phyloP scores from a whole-genome alignment of 2,113 vertebrate species.

The Pachycephala philippinensis region DNA sequence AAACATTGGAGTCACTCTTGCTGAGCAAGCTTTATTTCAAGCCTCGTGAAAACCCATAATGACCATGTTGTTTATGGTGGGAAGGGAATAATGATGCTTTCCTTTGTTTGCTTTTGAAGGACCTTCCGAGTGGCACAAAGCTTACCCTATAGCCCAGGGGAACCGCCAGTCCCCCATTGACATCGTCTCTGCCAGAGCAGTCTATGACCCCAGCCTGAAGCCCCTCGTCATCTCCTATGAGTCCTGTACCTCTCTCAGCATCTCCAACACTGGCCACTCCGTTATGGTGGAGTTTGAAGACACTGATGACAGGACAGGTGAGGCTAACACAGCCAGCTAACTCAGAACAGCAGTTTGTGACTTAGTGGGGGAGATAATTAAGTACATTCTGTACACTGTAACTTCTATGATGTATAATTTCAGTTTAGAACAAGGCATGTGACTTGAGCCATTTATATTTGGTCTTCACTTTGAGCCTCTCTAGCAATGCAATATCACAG shows the following conservation, averaged over 20 bases:
- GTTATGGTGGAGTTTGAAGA: conserved; percentile 93
- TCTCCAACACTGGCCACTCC: conserved; percentile 92
- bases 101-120: conserved; percentile 67
- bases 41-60: not conserved
- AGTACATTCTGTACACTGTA: not conserved
- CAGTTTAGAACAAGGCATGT: not conserved
- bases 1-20: not conserved
- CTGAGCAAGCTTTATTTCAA: not conserved
- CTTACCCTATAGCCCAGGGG: conserved; percentile 86
- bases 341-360: not conserved
- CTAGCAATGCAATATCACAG: not conserved
- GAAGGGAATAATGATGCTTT: not conserved
- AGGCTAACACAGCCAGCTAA: not conserved
- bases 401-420: not conserved
- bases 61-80: not conserved
- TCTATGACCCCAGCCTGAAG: conserved; percentile 79
- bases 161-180: conserved; percentile 91
- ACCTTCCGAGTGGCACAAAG: conserved; percentile 86
- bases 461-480: not conserved
- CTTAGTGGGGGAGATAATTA: not conserved
- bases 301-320: conserved; percentile 86
- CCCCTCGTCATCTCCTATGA: conserved; percentile 83
- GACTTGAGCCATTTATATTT: not conserved
- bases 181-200: conserved; percentile 81
- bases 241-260: conserved; percentile 82